Conservation (phyloP, 2,113 vertebrate genomes). For the Gambusia holbrooki region DNA sequence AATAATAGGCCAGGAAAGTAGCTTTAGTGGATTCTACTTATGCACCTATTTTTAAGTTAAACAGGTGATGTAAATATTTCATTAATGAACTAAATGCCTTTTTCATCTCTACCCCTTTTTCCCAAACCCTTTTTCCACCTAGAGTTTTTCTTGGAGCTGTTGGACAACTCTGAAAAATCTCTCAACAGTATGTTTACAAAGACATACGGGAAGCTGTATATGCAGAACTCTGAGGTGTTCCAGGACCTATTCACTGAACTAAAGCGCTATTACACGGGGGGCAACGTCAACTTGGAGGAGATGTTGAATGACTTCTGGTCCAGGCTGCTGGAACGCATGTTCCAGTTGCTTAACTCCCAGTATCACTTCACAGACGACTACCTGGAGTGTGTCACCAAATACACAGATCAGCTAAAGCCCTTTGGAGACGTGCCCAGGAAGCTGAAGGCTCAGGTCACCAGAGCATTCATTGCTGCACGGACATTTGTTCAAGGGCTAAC, state of each 20-base stretch:
- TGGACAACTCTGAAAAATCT: conserved; percentile 94
- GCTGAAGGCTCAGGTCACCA: conserved; percentile 93
- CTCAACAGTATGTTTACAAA: conserved; percentile 92
- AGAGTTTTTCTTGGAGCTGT: conserved; percentile 97
- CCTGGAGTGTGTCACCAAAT: conserved; percentile 95
- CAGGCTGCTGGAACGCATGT: conserved; percentile 93
- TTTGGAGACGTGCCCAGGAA: conserved; percentile 94
- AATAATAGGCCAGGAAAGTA: not conserved
- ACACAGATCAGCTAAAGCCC: conserved; percentile 92
- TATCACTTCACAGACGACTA: conserved; percentile 96
- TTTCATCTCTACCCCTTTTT: conserved; percentile 14
- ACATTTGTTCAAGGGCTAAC: conserved; percentile 97
- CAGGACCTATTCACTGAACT: conserved; percentile 95
- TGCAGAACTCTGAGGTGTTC: conserved; percentile 96
- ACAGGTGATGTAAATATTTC: conserved; percentile 14
- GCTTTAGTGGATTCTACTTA: not conserved
- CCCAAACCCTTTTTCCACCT: conserved; percentile 37
- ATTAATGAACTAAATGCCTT: conserved; percentile 27
- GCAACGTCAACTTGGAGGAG: conserved; percentile 95
- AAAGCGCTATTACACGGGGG: conserved; percentile 94
- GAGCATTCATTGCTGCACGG: conserved; percentile 92
- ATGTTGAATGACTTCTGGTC: conserved; percentile 98
- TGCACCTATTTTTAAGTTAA: conserved; percentile 9
- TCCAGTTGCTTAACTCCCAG: conserved; percentile 95
- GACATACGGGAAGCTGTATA: conserved; percentile 92